Evolutionary conservation across 2,797 vertebrate genomes (phyloP).

Genomic region (Zenarchopterus dispar): DNA sequence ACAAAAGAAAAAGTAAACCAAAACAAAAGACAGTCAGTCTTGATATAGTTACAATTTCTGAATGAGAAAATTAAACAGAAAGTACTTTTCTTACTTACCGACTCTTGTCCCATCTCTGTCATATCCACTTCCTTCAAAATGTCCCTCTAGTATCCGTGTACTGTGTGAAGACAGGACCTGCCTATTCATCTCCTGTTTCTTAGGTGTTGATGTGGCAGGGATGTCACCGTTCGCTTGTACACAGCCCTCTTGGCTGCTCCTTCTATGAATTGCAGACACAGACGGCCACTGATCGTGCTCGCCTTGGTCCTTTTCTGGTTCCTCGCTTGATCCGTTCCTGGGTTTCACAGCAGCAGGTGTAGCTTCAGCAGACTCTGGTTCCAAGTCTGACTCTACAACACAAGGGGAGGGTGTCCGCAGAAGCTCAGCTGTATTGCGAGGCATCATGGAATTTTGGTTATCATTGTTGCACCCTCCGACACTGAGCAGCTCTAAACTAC

Average conservation of each 20-base stretch:
- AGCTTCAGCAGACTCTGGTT: constrained; percentile 15
- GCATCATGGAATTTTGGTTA: constrained; percentile 53
- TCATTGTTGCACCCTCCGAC: constrained; percentile 3
- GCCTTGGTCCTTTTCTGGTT: too few relatives aligned
- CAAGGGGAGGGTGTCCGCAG: constrained; percentile 61
- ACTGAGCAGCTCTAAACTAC: constrained; percentile 50
- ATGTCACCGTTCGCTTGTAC: constrained; percentile 46
- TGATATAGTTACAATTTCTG: neutral
- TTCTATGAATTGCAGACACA: constrained; percentile 59
- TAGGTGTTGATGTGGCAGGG: constrained; percentile 89
- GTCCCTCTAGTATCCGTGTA: constrained; percentile 84
- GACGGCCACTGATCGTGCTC: constrained; percentile 44
- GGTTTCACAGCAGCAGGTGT: constrained; percentile 1
- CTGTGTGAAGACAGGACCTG: constrained; percentile 12
- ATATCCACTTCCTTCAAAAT: constrained; percentile 84
- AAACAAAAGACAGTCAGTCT: neutral
- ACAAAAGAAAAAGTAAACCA: neutral
- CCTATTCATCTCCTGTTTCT: constrained; percentile 67
- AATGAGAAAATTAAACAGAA: neutral
- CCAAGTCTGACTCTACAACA: constrained; percentile 50
- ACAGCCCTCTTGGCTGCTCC: constrained; percentile 40
- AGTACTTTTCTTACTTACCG: constrained; percentile 71
- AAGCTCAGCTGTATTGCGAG: constrained; percentile 68
- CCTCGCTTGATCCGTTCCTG: neutral
- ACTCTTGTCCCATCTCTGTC: constrained; percentile 89